These are phyloP conservation scores for Lissonota sp. DNA, from an alignment of 2,888 invertebrate genomes.

Conservation along the genomic window DNA sequence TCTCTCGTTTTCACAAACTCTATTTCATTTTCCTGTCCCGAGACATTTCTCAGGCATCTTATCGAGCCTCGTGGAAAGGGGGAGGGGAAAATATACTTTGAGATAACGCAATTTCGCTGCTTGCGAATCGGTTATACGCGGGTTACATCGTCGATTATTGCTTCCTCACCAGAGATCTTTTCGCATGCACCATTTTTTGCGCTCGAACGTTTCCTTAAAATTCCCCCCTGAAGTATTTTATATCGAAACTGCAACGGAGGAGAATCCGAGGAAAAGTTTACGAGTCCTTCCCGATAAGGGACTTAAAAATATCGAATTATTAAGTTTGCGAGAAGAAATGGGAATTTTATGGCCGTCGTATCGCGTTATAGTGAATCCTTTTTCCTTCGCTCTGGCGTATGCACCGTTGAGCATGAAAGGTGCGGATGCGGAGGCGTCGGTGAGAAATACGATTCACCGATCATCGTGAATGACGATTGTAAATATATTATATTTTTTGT, in stretches of 20 bases:
- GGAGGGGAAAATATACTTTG: neutral
- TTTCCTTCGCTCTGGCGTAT: neutral
- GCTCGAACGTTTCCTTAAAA: neutral
- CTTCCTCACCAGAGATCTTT: neutral
- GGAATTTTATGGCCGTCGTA: constrained; percentile 49
- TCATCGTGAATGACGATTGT: constrained; percentile 48
- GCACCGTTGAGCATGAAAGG: constrained; percentile 24
- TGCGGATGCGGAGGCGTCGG: constrained; percentile 48
- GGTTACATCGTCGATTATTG: neutral
- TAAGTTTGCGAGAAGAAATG: constrained; percentile 48
- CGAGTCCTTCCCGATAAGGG: constrained; percentile 47
- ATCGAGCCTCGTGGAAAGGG: constrained; percentile 3
- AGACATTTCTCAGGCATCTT: constrained; percentile 19
- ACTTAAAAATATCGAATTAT: constrained; percentile 55
- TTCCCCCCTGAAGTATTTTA: constrained; percentile 25
- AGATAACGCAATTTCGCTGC: constrained; percentile 13
- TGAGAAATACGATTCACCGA: constrained; percentile 46
- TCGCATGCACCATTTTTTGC: neutral
- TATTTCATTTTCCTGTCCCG: neutral
- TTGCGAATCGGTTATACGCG: neutral
- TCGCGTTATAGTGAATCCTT: constrained; percentile 41
- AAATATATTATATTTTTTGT: neutral
- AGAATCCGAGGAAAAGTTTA: constrained; percentile 46
- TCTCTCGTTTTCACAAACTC: neutral
- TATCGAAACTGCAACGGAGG: constrained; percentile 17